phyloP scores from a whole-genome alignment of 2,113 vertebrate species.

The Motacilla tschutschensis region DNA sequence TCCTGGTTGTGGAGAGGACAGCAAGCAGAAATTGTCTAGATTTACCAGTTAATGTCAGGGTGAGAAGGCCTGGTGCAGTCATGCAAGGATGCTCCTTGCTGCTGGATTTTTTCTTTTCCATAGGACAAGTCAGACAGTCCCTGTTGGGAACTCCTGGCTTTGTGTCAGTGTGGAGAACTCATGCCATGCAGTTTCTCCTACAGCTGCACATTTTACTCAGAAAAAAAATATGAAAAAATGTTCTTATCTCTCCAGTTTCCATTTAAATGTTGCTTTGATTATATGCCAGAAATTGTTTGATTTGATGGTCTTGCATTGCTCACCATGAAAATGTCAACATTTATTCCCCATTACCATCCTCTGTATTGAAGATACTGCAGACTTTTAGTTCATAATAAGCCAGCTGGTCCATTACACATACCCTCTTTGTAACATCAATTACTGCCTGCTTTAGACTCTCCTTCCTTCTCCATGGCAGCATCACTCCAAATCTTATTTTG shows the following conservation, averaged over 20 bases:
- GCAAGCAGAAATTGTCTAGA: background rate
- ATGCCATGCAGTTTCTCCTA: background rate
- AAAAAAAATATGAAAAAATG: conserved; percentile 34
- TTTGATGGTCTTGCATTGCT: conserved; percentile 54
- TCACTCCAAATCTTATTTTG: conserved; percentile 8
- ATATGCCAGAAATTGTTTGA: conserved; percentile 54
- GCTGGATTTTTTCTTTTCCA: background rate
- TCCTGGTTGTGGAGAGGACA: background rate
- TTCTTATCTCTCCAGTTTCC: conserved; percentile 34
- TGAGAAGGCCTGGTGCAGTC: background rate
- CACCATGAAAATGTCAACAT: conserved; percentile 56
- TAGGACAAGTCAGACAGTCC: background rate
- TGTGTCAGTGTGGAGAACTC: background rate
- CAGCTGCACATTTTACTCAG: background rate
- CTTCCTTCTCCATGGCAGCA: conserved; percentile 26
- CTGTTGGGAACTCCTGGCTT: background rate
- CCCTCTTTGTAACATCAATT: conserved; percentile 34
- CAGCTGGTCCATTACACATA: conserved; percentile 50
- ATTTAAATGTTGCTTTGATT: conserved; percentile 53
- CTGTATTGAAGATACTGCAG: conserved; percentile 43
- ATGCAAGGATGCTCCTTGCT: background rate
- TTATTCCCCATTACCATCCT: conserved; percentile 14
- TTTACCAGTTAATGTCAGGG: background rate
- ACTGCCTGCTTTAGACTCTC: conserved; percentile 34
- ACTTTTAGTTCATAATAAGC: conserved; percentile 32